Conservation (phyloP, 2,113 vertebrate genomes). For the Nanorana parkeri region DNA sequence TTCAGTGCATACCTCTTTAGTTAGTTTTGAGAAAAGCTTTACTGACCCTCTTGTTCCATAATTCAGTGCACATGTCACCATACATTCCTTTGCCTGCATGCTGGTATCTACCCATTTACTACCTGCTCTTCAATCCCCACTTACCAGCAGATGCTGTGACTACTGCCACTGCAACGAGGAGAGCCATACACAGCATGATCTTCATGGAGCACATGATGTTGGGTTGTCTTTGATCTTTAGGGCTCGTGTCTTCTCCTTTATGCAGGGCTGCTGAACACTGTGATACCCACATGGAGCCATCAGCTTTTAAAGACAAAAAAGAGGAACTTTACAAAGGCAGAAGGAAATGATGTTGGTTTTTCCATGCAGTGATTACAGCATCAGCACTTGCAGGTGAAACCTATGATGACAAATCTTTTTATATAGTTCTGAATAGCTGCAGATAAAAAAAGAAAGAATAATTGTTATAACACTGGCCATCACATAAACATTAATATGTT, state of each 20-base stretch:
- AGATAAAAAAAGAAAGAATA: background rate
- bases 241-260: background rate
- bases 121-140: background rate
- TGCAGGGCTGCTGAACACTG: constrained; percentile 6
- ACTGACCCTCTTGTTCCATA: too few relatives aligned
- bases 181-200: constrained; percentile 9
- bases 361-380: background rate
- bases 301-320: constrained; percentile 34
- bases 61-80: too few relatives aligned
- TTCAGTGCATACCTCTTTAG: too few relatives aligned
- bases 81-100: too few relatives aligned
- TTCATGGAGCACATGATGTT: constrained; percentile 35
- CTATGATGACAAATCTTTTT: background rate
- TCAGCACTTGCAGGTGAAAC: constrained; percentile 3
- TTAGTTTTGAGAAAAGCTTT: too few relatives aligned
- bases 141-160: constrained; percentile 13
- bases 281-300: background rate
- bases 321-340: constrained; percentile 13
- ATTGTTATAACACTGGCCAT: too few relatives aligned
- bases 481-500: too few relatives aligned
- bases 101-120: background rate
- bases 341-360: constrained; percentile 32
- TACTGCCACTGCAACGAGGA: constrained; percentile 18
- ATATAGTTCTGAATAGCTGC: background rate
- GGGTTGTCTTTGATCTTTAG: background rate